A percentile compares a stretch with the other conserved stretches of the same genome.
Evolutionary conservation across 2,888 invertebrate genomes (phyloP).

Genomic region (Netelia fuscicornis): DNA sequence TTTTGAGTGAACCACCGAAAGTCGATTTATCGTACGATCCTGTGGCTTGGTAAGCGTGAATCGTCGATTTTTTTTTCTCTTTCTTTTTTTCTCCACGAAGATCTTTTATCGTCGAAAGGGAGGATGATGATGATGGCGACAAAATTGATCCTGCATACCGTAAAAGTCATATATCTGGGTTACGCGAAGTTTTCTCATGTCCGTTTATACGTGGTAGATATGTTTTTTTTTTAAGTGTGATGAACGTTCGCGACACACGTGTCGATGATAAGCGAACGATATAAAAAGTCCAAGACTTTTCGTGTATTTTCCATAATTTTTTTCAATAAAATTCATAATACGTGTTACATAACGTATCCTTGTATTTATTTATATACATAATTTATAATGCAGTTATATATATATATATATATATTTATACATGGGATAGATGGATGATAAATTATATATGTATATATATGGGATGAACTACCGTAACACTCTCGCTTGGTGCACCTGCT

Average conservation of each 20-base stretch:
- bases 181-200: slow-evolving; percentile 64
- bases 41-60: slow-evolving; percentile 38
- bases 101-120: slow-evolving; percentile 8
- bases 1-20: slow-evolving; percentile 29
- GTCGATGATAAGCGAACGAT: neutral
- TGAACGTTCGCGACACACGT: slow-evolving; percentile 11
- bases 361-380: too few species aligned
- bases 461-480: slow-evolving; percentile 38
- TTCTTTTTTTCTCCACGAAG: slow-evolving; percentile 55
- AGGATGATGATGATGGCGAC: slow-evolving; percentile 11
- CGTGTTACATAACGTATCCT: too few species aligned
- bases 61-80: slow-evolving; percentile 48
- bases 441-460: slow-evolving; percentile 16
- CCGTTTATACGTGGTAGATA: neutral
- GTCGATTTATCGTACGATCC: slow-evolving; percentile 36
- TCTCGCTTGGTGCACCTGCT: slow-evolving; percentile 51
- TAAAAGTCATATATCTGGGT: slow-evolving; percentile 38
- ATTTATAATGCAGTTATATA: too few species aligned
- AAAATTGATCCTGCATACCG: slow-evolving; percentile 9
- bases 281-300: too few species aligned
- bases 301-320: too few species aligned
- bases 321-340: too few species aligned
- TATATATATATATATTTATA: too few species aligned
- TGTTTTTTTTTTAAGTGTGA: neutral
- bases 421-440: neutral